Evolutionary conservation across 35 echinoderm and acorn worm species (phyloP).

Genomic region (Ptychodera flava): DNA sequence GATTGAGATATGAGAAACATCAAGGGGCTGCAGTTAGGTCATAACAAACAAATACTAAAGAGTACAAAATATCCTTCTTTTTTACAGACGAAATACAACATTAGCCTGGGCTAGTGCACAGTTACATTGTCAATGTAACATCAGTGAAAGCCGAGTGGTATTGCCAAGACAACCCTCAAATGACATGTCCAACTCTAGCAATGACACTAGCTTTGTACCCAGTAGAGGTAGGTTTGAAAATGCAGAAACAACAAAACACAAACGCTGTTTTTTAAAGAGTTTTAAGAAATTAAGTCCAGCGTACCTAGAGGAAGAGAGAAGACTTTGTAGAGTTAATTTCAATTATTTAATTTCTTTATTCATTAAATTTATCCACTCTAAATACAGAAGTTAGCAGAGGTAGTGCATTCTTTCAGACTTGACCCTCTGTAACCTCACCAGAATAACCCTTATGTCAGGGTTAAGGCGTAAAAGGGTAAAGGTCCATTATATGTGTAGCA

Average conservation of each 20-base stretch:
- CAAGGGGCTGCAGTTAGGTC: not conserved
- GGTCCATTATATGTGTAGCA: no score
- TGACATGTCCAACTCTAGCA: conserved; percentile 47
- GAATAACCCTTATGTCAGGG: no score
- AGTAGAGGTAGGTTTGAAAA: conserved; percentile 56
- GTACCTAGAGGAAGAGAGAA: no score
- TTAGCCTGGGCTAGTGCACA: conserved; percentile 98
- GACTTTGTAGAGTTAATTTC: no score
- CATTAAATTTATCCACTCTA: no score
- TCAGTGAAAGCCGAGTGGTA: conserved; percentile 82
- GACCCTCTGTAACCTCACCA: no score
- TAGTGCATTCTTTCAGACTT: no score
- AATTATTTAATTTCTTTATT: no score
- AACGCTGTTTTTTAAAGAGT: not conserved
- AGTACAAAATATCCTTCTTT: not conserved
- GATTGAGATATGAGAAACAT: not conserved
- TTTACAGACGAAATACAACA: conserved; percentile 30
- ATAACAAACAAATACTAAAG: not conserved
- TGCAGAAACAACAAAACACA: not conserved
- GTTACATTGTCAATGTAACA: conserved; percentile 92
- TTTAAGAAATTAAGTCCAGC: no score
- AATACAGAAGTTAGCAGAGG: no score
- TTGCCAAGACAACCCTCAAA: conserved; percentile 40
- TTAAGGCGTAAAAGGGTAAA: no score
- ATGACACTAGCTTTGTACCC: conserved; percentile 85